Evolutionary conservation across 2,797 vertebrate genomes (phyloP).

Genomic region (Loris lydekkerianus): DNA sequence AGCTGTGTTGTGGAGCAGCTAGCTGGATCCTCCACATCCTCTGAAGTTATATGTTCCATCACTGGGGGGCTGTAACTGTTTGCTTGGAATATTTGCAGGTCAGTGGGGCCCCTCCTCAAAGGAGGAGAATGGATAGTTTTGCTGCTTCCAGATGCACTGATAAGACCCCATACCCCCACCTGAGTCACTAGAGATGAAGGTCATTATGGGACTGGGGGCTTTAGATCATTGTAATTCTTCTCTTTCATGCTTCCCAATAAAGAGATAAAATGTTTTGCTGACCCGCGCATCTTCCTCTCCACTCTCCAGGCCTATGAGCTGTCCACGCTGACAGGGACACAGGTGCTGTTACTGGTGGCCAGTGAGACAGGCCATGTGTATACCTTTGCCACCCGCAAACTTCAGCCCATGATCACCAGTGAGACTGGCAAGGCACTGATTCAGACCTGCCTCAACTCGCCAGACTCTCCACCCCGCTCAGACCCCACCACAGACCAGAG

Average conservation of each 20-base stretch:
- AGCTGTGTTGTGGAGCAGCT: neutral
- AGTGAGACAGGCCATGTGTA: slow-evolving; percentile 99
- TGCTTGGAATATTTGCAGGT: slow-evolving; percentile 36
- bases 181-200: slow-evolving; percentile 43
- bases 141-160: neutral
- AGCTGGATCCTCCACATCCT: neutral
- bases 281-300: slow-evolving; percentile 66
- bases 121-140: neutral
- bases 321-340: slow-evolving; percentile 98
- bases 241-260: slow-evolving; percentile 54
- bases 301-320: slow-evolving; percentile 95
- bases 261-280: slow-evolving; percentile 63
- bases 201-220: slow-evolving; percentile 35
- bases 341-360: slow-evolving; percentile 97
- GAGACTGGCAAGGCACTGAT: slow-evolving; percentile 99
- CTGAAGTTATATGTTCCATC: neutral
- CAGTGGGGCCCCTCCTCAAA: neutral
- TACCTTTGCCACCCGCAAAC: slow-evolving; percentile 98
- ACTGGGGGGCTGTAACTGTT: neutral
- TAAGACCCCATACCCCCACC: neutral
- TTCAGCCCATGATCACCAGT: slow-evolving; percentile 99
- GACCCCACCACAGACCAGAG: slow-evolving; percentile 99
- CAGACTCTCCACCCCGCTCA: slow-evolving; percentile 96
- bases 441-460: slow-evolving; percentile 99
- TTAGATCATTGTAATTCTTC: slow-evolving; percentile 25